A percentile compares a stretch with the other conserved stretches of the same genome.
These are phyloP conservation scores for Drosophila maculinotata DNA, from an alignment of 2,888 invertebrate species.

Conservation along the genomic window DNA sequence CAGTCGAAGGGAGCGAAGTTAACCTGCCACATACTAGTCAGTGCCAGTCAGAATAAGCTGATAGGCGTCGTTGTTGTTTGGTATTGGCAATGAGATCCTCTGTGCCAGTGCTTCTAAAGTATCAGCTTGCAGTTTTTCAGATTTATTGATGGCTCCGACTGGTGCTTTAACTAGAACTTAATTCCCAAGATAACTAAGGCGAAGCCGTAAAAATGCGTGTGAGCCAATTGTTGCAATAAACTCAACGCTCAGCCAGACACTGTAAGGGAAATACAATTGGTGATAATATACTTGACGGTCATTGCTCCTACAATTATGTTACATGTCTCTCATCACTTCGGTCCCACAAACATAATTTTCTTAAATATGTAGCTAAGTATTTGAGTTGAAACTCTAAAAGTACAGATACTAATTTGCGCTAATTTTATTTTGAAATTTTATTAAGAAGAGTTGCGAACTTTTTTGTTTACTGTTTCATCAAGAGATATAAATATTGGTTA, in stretches of 20 bases:
- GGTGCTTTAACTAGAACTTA: conserved; percentile 25
- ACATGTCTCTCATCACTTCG: background rate
- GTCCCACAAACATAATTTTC: no score
- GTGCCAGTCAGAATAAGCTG: conserved; percentile 1
- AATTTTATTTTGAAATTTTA: no score
- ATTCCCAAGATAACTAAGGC: conserved; percentile 33
- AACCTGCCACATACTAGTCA: conserved; percentile 31
- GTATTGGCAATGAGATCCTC: conserved; percentile 21
- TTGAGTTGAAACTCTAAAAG: no score
- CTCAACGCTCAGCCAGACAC: conserved; percentile 25
- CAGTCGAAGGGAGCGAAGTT: conserved; percentile 17
- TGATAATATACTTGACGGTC: conserved; percentile 33
- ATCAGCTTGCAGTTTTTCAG: conserved; percentile 64
- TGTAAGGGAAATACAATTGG: conserved; percentile 22
- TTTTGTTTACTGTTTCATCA: no score
- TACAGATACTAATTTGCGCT: no score
- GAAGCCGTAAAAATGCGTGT: conserved; percentile 63
- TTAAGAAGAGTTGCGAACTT: no score
- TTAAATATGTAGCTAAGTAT: no score
- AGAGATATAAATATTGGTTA: no score
- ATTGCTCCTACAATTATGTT: conserved; percentile 18
- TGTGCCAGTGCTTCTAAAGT: conserved; percentile 43
- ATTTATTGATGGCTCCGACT: conserved; percentile 42
- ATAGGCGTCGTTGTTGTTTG: conserved; percentile 6
- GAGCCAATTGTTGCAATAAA: conserved; percentile 59